These are phyloP conservation scores for Aplidium turbinatum DNA, from an alignment of 23 tunicate species.

Conservation along the genomic window DNA sequence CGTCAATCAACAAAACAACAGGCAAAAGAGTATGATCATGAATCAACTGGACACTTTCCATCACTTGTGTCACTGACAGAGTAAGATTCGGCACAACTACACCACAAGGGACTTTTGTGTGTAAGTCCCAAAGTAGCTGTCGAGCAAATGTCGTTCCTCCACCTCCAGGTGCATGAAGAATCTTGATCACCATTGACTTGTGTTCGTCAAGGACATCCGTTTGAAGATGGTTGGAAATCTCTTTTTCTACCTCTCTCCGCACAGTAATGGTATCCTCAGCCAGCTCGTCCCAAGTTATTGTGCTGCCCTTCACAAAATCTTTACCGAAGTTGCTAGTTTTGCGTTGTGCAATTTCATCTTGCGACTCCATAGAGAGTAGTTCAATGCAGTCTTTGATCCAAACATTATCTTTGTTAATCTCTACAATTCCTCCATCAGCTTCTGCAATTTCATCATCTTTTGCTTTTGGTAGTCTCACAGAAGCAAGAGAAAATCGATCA, in stretches of 20 bases:
- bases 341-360: neutral
- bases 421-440: neutral
- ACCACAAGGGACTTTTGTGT: slow-evolving; percentile 48
- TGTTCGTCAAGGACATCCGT: slow-evolving; percentile 4
- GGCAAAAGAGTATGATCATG: slow-evolving; percentile 37
- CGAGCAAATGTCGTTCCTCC: slow-evolving; percentile 72
- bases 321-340: slow-evolving; percentile 19
- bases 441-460: neutral
- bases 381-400: slow-evolving; percentile 39
- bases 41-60: slow-evolving; percentile 29
- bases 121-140: slow-evolving; percentile 50
- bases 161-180: slow-evolving; percentile 64
- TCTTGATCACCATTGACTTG: slow-evolving; percentile 14
- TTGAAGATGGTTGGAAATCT: neutral
- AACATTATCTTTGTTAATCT: neutral
- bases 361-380: slow-evolving; percentile 9
- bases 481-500: neutral
- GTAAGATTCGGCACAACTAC: slow-evolving; percentile 19
- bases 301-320: slow-evolving; percentile 51
- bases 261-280: slow-evolving; percentile 33
- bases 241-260: slow-evolving; percentile 24
- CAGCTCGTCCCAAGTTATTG: slow-evolving; percentile 59
- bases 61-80: slow-evolving; percentile 6
- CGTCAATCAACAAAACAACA: slow-evolving; percentile 47
- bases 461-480: neutral